These are phyloP conservation scores for Pocillopora verrucosa DNA, from an alignment of 64 coral and sea anemone genomes.

Conservation along the genomic window DNA sequence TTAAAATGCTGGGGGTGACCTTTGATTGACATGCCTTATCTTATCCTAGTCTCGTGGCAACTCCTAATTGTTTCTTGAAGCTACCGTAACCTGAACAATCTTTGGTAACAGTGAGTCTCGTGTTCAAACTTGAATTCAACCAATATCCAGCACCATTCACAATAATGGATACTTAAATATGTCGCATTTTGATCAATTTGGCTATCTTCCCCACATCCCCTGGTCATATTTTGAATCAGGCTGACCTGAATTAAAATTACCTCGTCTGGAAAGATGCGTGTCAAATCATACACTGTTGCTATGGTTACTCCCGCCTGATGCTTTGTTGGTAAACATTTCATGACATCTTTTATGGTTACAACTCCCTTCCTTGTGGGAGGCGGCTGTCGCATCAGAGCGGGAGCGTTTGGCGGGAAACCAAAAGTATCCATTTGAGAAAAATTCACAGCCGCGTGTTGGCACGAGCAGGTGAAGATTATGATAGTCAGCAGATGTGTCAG, in stretches of 20 bases:
- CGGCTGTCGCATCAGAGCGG: slow-evolving; percentile 70
- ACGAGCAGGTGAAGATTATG: slow-evolving; percentile 78
- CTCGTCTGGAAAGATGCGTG: slow-evolving; percentile 80
- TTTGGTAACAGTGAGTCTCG: no score
- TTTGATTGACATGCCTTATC: no score
- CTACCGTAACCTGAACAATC: no score
- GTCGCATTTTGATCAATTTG: no score
- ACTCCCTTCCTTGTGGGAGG: slow-evolving; percentile 77
- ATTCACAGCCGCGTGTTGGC: slow-evolving; percentile 91
- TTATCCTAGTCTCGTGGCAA: no score
- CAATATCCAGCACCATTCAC: no score
- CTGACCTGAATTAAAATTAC: slow-evolving; percentile 11
- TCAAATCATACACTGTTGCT: slow-evolving; percentile 76
- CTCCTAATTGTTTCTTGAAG: no score
- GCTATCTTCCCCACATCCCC: no score
- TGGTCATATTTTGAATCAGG: not conserved
- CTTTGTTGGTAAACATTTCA: slow-evolving; percentile 75
- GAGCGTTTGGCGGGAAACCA: slow-evolving; percentile 84
- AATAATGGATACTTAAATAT: no score
- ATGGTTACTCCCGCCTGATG: slow-evolving; percentile 74
- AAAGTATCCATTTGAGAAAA: slow-evolving; percentile 76
- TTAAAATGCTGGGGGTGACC: no score
- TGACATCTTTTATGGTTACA: slow-evolving; percentile 66
- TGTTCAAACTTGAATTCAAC: no score
- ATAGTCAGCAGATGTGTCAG: slow-evolving; percentile 60